These are phyloP conservation scores for Sebastes cheni DNA, from an alignment of 2,797 vertebrate species.

Conservation along the genomic window DNA sequence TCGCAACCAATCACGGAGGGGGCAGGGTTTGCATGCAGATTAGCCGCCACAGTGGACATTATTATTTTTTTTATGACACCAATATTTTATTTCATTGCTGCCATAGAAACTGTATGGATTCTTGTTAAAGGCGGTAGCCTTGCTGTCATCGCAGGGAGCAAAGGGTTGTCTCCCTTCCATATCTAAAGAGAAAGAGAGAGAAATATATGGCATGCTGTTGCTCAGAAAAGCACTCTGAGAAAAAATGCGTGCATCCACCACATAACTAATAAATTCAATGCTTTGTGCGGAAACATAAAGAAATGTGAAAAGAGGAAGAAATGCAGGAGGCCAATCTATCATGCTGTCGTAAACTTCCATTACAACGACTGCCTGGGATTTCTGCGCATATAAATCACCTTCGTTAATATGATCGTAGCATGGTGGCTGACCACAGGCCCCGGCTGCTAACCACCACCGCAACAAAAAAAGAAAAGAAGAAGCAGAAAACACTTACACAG, in stretches of 20 bases:
- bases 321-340: conserved; percentile 65
- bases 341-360: conserved; percentile 70
- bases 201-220: conserved; percentile 56
- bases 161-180: neutral
- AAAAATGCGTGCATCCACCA: conserved; percentile 61
- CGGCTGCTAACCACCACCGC: conserved; percentile 18
- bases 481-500: conserved; percentile 33
- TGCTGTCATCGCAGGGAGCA: neutral
- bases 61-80: neutral
- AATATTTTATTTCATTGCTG: neutral
- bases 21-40: conserved; percentile 46
- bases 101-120: conserved; percentile 1
- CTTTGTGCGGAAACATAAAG: conserved; percentile 31
- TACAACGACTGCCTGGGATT: conserved; percentile 60
- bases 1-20: conserved; percentile 57
- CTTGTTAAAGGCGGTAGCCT: neutral
- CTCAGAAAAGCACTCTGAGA: conserved; percentile 54
- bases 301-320: conserved; percentile 3
- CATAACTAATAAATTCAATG: conserved; percentile 66
- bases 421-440: conserved; percentile 68
- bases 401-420: conserved; percentile 77
- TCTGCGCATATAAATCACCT: conserved; percentile 82
- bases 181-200: conserved; percentile 34
- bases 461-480: neutral
- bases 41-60: neutral